Evolutionary conservation across 2,888 invertebrate genomes (phyloP).

Genomic region (Campoletis raptor): DNA sequence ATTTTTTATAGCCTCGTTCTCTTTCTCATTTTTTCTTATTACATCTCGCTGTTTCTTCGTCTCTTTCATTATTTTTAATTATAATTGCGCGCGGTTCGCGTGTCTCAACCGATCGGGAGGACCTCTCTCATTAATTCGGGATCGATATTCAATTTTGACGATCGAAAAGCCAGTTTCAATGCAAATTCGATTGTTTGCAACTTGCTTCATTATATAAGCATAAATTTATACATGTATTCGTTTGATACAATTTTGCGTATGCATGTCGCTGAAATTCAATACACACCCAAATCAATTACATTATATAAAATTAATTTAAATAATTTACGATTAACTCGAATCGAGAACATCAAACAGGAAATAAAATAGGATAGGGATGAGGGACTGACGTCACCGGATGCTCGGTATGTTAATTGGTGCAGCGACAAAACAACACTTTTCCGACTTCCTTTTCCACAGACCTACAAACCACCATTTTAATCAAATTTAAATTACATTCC

Average conservation of each 20-base stretch:
- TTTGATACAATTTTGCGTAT: neutral
- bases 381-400: slow-evolving; percentile 34
- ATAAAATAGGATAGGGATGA: neutral
- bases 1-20: slow-evolving; percentile 54
- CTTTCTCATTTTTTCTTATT: neutral
- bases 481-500: neutral
- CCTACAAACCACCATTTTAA: neutral
- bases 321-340: neutral
- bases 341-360: neutral
- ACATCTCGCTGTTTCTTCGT: neutral
- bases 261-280: neutral
- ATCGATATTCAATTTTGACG: neutral
- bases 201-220: neutral
- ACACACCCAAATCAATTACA: neutral
- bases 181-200: neutral
- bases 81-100: neutral
- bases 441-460: slow-evolving; percentile 38
- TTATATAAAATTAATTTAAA: neutral
- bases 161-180: neutral
- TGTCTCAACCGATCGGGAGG: neutral
- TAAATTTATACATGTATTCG: neutral
- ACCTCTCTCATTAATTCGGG: neutral
- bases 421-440: slow-evolving; percentile 43
- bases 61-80: neutral
- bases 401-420: slow-evolving; percentile 56